Evolutionary conservation across 2,888 invertebrate genomes (phyloP), one percentile per base, ranked within the genome.

Genomic region (Uropetala carovei): DNA sequence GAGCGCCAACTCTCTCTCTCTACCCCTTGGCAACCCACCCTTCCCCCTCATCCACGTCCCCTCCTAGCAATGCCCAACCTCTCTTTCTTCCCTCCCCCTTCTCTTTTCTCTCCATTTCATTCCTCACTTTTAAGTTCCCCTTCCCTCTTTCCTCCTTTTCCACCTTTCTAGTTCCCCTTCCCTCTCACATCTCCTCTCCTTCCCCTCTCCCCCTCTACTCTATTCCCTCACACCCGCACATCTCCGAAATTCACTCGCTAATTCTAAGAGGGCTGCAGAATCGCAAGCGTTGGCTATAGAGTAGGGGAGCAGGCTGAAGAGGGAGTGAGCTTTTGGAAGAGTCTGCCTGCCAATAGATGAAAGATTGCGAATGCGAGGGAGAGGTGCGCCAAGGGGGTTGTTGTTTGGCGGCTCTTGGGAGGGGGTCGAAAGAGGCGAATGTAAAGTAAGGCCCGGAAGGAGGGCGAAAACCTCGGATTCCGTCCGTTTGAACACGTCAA

Each of bases 281-380:
- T 43, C 43, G 43, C 43, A 5, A 43, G 43, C 43, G 43, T 5
- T 5, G 43, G 43, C 43, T 43, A 5, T 43, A 43, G 43, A 56
- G 14, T 3, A 18, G 43, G 27, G 4, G 86, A 60, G 60, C 16
- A 22, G 86, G 56, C 1, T 1, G 43, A 5, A 43, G 43, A 43
- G 43, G 43, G 43, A 43, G 43, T 43, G 43, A 43, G 43, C 43
- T 43, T 43, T 43, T 43, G 43, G 43, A 43, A 43, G 43, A 43
- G 43, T 43, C 43, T 43, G 57, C 57, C 83, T 83, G 43, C 57
- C 11, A 10, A 43, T 60, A 56, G 89, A 68, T 89, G 89, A 89
- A 89, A 89, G 89, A 89, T 89, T 60, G 60, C 86, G 60, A 60
- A 86, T 27, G 22, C 27, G 27, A 11, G 43, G 89, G 89, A 27